These are phyloP conservation scores for Entomobrya proxima DNA, from an alignment of 2,888 invertebrate genomes.

Conservation along the genomic window DNA sequence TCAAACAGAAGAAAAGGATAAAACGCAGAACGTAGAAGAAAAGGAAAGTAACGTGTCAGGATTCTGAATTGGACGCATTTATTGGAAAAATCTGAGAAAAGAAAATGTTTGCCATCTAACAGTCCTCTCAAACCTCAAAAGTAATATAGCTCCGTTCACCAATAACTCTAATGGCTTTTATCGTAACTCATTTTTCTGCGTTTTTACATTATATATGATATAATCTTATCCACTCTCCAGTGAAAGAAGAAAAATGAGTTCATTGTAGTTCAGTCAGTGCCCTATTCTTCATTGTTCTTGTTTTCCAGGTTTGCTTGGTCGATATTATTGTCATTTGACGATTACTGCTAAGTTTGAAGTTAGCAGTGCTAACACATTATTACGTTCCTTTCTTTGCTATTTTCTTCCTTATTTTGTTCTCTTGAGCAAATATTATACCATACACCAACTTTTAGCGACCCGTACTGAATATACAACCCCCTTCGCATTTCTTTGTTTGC, in stretches of 20 bases:
- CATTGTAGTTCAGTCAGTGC: neutral
- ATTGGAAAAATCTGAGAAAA: neutral
- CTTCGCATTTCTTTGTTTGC: too few species aligned
- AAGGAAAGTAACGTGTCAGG: neutral
- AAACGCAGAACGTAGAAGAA: neutral
- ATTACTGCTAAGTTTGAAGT: constrained; percentile 15
- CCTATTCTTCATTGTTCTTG: neutral
- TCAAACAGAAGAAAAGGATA: too few species aligned
- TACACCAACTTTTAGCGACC: too few species aligned
- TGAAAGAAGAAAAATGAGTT: constrained; percentile 4
- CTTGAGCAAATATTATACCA: too few species aligned
- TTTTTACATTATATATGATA: neutral
- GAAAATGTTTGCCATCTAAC: too few species aligned
- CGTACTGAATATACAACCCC: too few species aligned
- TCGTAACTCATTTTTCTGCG: constrained; percentile 37
- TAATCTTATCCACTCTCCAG: constrained; percentile 4
- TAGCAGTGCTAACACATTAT: too few species aligned
- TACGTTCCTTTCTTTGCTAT: too few species aligned
- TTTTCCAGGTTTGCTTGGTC: constrained; percentile 31
- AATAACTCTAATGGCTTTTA: neutral
- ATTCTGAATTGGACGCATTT: neutral
- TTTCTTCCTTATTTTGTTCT: too few species aligned
- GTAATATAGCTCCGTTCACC: neutral
- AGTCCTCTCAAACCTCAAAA: neutral
- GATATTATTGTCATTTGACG: constrained; percentile 21